Evolutionary conservation across 2,797 vertebrate genomes (phyloP).

Genomic region (Gallinago nigripennis): DNA sequence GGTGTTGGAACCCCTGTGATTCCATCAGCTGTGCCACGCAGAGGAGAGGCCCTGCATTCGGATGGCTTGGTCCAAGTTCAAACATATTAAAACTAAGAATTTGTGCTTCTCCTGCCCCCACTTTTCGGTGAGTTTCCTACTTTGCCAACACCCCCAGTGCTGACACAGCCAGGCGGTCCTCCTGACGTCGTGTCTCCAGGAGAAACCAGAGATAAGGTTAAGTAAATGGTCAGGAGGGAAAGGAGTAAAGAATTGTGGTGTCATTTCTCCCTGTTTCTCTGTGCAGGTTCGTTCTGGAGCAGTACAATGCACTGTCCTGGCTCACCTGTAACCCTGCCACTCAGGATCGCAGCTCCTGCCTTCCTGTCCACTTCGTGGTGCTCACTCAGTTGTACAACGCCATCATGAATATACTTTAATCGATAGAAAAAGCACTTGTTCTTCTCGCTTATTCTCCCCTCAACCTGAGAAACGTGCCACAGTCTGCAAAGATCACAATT

Average conservation of each 20-base stretch:
- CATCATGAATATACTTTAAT: conserved; percentile 92
- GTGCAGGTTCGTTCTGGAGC: conserved; percentile 95
- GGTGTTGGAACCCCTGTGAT: background rate
- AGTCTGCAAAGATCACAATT: conserved; percentile 31
- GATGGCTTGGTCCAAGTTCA: background rate
- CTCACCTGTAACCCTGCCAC: conserved; percentile 94
- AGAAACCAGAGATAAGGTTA: background rate
- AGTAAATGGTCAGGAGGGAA: accelerated
- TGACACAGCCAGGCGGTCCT: background rate
- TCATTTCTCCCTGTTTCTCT: background rate
- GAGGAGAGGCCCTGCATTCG: background rate
- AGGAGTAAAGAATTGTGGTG: background rate
- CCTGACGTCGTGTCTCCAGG: accelerated
- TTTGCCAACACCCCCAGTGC: accelerated
- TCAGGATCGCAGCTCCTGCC: conserved; percentile 97
- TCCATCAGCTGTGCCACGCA: accelerated
- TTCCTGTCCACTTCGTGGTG: conserved; percentile 95
- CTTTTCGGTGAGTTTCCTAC: background rate
- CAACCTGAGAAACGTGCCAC: conserved; percentile 52
- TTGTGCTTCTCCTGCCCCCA: accelerated
- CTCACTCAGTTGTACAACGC: conserved; percentile 98
- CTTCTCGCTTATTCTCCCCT: conserved; percentile 68
- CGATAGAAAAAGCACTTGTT: conserved; percentile 63
- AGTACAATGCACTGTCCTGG: conserved; percentile 99
- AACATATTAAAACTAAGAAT: background rate